phyloP scores from a whole-genome alignment of 2,113 vertebrate genomes.

The Rhea americana region DNA sequence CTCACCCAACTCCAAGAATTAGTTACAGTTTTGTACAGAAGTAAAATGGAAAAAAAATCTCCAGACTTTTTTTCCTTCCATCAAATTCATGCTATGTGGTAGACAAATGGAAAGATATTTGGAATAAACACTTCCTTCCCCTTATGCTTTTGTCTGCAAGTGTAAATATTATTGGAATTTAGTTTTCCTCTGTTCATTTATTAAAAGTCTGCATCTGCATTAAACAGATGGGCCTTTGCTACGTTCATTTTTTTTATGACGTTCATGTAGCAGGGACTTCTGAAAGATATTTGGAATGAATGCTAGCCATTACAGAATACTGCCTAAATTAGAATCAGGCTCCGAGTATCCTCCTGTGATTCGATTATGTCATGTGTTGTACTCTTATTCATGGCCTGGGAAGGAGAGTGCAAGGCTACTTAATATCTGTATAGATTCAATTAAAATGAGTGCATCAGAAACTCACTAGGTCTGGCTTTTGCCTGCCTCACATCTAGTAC shows the following conservation, averaged over 20 bases:
- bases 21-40: not conserved
- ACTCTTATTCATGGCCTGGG: slow-evolving; percentile 30
- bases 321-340: slow-evolving; percentile 52
- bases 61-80: not conserved
- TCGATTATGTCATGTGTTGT: slow-evolving; percentile 35
- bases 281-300: slow-evolving; percentile 21
- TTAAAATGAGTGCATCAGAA: slow-evolving; percentile 30
- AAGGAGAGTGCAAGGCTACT: slow-evolving; percentile 37
- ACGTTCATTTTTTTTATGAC: not conserved
- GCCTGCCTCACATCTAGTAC: not conserved
- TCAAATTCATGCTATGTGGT: not conserved
- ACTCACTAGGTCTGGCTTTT: slow-evolving; percentile 33
- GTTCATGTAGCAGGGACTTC: not conserved
- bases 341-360: slow-evolving; percentile 34
- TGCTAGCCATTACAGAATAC: slow-evolving; percentile 10
- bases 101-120: not conserved
- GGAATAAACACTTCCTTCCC: not conserved
- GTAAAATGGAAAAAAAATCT: not conserved
- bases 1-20: not conserved
- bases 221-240: not conserved
- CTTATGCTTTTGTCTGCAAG: not conserved
- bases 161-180: not conserved
- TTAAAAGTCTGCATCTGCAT: not conserved
- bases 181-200: not conserved
- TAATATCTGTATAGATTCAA: slow-evolving; percentile 34